Base-by-base conservation (phyloP, 2,888 invertebrate species). In the Podotricha telesiphe region DNA sequence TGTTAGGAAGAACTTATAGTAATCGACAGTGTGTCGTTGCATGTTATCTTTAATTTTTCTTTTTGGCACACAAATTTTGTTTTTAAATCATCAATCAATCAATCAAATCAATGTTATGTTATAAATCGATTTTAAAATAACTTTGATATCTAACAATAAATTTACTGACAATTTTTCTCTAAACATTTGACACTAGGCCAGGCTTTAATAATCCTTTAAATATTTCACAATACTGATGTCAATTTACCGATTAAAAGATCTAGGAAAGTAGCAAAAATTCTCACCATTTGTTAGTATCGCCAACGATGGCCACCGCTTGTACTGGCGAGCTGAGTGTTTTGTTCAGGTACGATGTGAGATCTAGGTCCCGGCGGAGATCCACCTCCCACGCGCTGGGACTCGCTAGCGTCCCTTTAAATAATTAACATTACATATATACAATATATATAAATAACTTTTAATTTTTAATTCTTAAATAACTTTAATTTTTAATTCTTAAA, bases 281-380 rank as follows among this genome's bases (percentile, higher is more conserved):
- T 81, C 71, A 97, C 97, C 98, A 98, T 63, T 95, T 96, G 79
- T 86, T 86, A 10, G 87, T 88, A 62, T 93, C 91, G 0, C 96
- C 98, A 42, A 98, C 93, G 73, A 98, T 96, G 74, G 97, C 97
- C 51, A 97, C 94, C 62, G 97, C 95, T 86, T 97, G 97, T 63
- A 95, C 93, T 0, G 96, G 94, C 47, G 95, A 94, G 80, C 97
- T 97, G 47, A 95, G 83, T 20, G 94, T 91, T 70, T 87, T 89
- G 76, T 86, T 88, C 73, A 91, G 80, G 72, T 87, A 86, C 62
- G 89, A 80, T 7, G 88, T 84, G 62, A 92, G 75, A 61, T 89
- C 88, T 58, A 93, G 74, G 45, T 92, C 92, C 1, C 91, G 81
- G 13, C 87, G 80, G 17, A 93, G 73, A n/a, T 90, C 89, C 1